phyloP scores from a whole-genome alignment of 2,888 invertebrate species.

The Drosophila percnosoma region DNA sequence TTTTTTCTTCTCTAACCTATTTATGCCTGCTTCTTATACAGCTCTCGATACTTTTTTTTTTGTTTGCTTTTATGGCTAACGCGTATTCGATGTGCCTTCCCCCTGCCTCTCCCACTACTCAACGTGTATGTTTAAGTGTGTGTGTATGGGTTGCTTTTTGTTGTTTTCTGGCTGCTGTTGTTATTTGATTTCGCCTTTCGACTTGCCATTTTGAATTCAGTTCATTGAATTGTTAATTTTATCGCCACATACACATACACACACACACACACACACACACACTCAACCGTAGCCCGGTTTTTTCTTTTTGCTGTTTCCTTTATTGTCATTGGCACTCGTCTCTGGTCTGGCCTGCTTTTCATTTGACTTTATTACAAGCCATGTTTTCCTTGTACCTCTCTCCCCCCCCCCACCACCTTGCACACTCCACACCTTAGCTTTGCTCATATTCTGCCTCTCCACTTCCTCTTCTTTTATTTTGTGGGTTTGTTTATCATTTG shows the following conservation, averaged over 20 bases:
- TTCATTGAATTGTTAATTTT: conserved; percentile 80
- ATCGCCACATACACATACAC: conserved; percentile 54
- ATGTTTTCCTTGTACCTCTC: not conserved
- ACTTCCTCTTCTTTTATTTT: not conserved
- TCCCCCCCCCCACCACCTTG: not conserved
- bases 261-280: conserved; percentile 11
- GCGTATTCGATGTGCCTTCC: conserved; percentile 22
- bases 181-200: conserved; percentile 73
- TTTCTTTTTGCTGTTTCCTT: conserved; percentile 45
- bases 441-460: not conserved
- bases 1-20: conserved; percentile 7
- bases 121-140: not conserved
- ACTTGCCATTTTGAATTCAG: conserved; percentile 79
- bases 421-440: not conserved
- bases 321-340: conserved; percentile 68
- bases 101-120: not conserved
- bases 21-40: conserved; percentile 21
- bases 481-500: conserved; percentile 65
- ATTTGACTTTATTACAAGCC: conserved; percentile 67
- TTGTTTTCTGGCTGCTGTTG: conserved; percentile 44
- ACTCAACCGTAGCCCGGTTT: conserved; percentile 1
- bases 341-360: conserved; percentile 45
- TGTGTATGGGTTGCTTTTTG: conserved; percentile 20
- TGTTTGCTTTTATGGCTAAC: conserved; percentile 54
- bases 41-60: conserved; percentile 35